These are phyloP conservation scores for Didymodactylos carnosus DNA, from an alignment of 2,888 invertebrate genomes.

Conservation along the genomic window DNA sequence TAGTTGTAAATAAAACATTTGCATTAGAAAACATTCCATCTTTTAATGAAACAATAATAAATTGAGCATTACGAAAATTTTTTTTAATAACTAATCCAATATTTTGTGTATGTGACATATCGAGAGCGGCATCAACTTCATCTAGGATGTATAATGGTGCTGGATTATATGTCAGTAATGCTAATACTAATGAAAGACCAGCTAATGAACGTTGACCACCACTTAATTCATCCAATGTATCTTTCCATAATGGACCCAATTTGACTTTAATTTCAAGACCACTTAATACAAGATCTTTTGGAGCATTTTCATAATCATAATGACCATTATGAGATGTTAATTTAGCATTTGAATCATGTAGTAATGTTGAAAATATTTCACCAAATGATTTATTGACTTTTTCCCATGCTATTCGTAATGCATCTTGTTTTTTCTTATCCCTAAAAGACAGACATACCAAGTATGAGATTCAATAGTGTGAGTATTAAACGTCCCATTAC, in stretches of 20 bases:
- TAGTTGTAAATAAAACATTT: slow-evolving; percentile 79
- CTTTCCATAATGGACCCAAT: slow-evolving; percentile 83
- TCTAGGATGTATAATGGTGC: slow-evolving; percentile 95
- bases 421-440: slow-evolving; percentile 59
- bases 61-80: slow-evolving; percentile 74
- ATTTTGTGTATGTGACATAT: slow-evolving; percentile 92
- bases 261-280: slow-evolving; percentile 76
- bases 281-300: slow-evolving; percentile 45
- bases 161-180: slow-evolving; percentile 85
- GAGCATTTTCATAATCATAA: neutral
- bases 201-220: slow-evolving; percentile 86
- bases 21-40: slow-evolving; percentile 99
- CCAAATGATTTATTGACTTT: slow-evolving; percentile 75
- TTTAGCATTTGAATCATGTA: slow-evolving; percentile 71
- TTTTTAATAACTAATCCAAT: slow-evolving; percentile 79
- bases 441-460: slow-evolving; percentile 68
- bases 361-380: slow-evolving; percentile 68
- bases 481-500: too few species aligned
- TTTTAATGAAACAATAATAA: slow-evolving; percentile 88
- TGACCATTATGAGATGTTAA: slow-evolving; percentile 37
- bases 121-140: slow-evolving; percentile 93
- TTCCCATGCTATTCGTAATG: slow-evolving; percentile 55
- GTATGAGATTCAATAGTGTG: slow-evolving; percentile 55
- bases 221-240: slow-evolving; percentile 76
- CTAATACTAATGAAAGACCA: slow-evolving; percentile 77